Percentiles rank a stretch among this genome's conserved stretches.
These are phyloP conservation scores for Volucella inflata DNA, from an alignment of 2,888 invertebrate species.

Conservation along the genomic window DNA sequence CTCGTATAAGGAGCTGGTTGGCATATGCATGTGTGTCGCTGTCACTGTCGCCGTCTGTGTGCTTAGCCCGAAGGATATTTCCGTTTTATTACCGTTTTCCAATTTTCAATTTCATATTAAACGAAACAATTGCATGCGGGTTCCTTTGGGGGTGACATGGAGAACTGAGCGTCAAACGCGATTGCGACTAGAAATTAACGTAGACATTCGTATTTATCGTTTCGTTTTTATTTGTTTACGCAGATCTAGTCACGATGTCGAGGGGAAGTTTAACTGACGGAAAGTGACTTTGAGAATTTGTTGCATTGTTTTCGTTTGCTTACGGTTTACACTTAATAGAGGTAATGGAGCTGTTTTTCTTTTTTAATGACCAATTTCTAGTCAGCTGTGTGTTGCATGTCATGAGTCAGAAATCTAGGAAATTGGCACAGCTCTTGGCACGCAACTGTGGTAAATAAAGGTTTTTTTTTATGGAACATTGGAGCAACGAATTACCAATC, in stretches of 20 bases:
- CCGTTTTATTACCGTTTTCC: constrained; percentile 74
- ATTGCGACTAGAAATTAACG: constrained; percentile 51
- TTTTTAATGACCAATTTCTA: too few species aligned
- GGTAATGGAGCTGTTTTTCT: too few species aligned
- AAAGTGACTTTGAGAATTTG: neutral
- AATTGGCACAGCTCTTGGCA: too few species aligned
- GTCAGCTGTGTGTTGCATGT: too few species aligned
- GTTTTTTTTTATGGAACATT: too few species aligned
- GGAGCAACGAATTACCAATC: too few species aligned
- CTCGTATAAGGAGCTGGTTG: constrained; percentile 35
- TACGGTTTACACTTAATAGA: too few species aligned
- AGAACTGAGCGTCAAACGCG: neutral
- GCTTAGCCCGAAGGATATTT: constrained; percentile 67
- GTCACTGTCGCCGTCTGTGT: constrained; percentile 32
- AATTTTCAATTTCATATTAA: constrained; percentile 66
- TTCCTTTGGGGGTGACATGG: neutral
- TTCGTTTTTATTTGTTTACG: constrained; percentile 41
- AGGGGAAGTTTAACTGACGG: constrained; percentile 1
- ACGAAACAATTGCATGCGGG: constrained; percentile 66
- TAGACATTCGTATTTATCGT: constrained; percentile 35
- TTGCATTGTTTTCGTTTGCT: constrained; percentile 2
- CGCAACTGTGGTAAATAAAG: too few species aligned
- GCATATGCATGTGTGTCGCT: constrained; percentile 51
- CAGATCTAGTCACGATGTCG: neutral
- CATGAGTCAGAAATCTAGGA: too few species aligned